Base-by-base conservation (phyloP, 2,888 invertebrate species). In the Xanthia togata region DNA sequence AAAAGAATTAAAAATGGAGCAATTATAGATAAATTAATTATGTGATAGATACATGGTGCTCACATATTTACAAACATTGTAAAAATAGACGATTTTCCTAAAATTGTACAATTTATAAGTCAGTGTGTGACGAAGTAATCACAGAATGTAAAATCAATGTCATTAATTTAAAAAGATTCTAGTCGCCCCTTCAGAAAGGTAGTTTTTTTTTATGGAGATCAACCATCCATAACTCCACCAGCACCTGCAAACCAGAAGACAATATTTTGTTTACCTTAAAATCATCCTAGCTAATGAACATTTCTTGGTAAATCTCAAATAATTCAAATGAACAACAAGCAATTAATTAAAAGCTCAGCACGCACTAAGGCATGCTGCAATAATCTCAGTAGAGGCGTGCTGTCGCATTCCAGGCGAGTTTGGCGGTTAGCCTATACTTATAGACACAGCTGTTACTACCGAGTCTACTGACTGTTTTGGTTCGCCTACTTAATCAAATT, bases 391-490 rank as follows among this genome's bases (percentile, higher is more conserved):
- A 71, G 68, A 81, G 85, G 86, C 86, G 78, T 78, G 86, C 70
- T 72, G 62, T 68, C 2, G 59, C 82, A 82, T 86, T 82, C 86
- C 86, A 5, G 20, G 83, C 78, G 62, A 53, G 82, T 72, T 71
- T 67, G 38, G 62, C 53, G 44, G 60, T 69, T 23, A 35, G 67
- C 82, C 82, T 63, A 76, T 70, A 57, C 76, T 41, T 64, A 47
- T 23, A 59, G n/a, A 2, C 57, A 70, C 57, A 65, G 57, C 57
- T 81, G 72, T 35, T 57, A 41, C 41, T 63, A 77, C 12, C 23
- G 8, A 59, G 6, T 35, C 47, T 59, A 82, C 20, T 26, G 23
- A 47, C n/a, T 23, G 38, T 47, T 31, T 59, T 26, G 26, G 41
- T 65, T n/a, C 35, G 55, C 50, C 74, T 64, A 69, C 59, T 17